Evolutionary conservation across 2,797 vertebrate species (phyloP).

Genomic region (Parambassis ranga): DNA sequence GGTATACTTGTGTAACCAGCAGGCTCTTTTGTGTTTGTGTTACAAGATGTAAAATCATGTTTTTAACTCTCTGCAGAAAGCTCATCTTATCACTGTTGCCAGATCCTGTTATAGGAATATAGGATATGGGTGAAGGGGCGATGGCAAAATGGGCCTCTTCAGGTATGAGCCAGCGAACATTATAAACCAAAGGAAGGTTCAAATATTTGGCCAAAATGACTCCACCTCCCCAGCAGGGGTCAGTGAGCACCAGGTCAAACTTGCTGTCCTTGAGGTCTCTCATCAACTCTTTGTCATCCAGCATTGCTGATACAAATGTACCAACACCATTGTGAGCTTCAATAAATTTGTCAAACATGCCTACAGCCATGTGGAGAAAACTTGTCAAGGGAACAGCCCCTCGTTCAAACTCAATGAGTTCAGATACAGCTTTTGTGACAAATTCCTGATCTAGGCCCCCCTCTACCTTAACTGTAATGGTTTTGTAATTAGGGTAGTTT

Average conservation of each 20-base stretch:
- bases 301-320: background rate
- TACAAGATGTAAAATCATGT: background rate
- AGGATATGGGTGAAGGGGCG: conserved; percentile 54
- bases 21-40: background rate
- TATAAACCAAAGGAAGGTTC: conserved; percentile 53
- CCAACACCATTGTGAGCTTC: background rate
- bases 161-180: conserved; percentile 45
- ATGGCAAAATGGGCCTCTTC: conserved; percentile 40
- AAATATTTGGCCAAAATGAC: conserved; percentile 51
- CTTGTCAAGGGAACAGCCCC: background rate
- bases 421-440: rapidly evolving
- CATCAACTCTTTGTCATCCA: conserved; percentile 30
- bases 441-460: conserved; percentile 9
- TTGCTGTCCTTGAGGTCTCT: conserved; percentile 26
- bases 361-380: conserved; percentile 10
- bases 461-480: conserved; percentile 4
- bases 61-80: conserved; percentile 53
- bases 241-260: conserved; percentile 48
- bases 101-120: conserved; percentile 45
- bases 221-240: conserved; percentile 45
- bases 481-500: conserved; percentile 12
- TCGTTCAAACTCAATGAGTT: background rate
- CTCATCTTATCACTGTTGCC: conserved; percentile 39
- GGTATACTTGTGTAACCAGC: background rate
- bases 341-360: background rate